Conservation (phyloP, 2,797 vertebrate species). For the Pangasius djambal region DNA sequence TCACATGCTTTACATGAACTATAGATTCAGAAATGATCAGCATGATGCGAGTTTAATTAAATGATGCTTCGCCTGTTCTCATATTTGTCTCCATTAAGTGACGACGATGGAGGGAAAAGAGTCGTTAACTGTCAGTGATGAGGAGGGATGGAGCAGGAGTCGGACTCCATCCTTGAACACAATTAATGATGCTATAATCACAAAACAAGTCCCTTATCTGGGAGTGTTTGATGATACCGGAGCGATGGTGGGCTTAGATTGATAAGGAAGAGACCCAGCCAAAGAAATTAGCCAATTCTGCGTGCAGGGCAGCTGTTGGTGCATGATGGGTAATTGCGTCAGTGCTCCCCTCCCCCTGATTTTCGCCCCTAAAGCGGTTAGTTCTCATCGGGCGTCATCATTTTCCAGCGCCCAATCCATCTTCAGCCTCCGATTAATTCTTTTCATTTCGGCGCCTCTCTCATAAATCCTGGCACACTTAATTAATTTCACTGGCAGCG, state of each 20-base stretch:
- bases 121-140: slow-evolving; percentile 49
- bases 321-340: slow-evolving; percentile 79
- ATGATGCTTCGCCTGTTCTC: slow-evolving; percentile 33
- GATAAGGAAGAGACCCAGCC: slow-evolving; percentile 63
- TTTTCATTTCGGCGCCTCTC: slow-evolving; percentile 92
- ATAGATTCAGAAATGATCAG: slow-evolving; percentile 5
- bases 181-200: slow-evolving; percentile 27
- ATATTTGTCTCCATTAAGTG: slow-evolving; percentile 40
- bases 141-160: slow-evolving; percentile 36
- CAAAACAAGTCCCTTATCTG: slow-evolving; percentile 7
- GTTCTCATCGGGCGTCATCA: slow-evolving; percentile 93
- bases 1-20: not conserved
- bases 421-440: slow-evolving; percentile 98
- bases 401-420: slow-evolving; percentile 96
- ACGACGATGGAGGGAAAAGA: slow-evolving; percentile 46
- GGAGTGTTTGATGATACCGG: slow-evolving; percentile 40
- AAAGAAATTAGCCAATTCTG: slow-evolving; percentile 70
- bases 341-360: slow-evolving; percentile 60
- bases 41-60: slow-evolving; percentile 44
- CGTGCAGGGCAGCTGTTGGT: slow-evolving; percentile 76
- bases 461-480: slow-evolving; percentile 99
- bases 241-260: slow-evolving; percentile 55
- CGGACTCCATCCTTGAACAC: slow-evolving; percentile 1
- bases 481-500: slow-evolving; percentile 99
- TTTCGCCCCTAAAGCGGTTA: slow-evolving; percentile 90